Evolutionary conservation across 2,888 invertebrate genomes (phyloP).

Genomic region (Hirtodrosophila duncani): DNA sequence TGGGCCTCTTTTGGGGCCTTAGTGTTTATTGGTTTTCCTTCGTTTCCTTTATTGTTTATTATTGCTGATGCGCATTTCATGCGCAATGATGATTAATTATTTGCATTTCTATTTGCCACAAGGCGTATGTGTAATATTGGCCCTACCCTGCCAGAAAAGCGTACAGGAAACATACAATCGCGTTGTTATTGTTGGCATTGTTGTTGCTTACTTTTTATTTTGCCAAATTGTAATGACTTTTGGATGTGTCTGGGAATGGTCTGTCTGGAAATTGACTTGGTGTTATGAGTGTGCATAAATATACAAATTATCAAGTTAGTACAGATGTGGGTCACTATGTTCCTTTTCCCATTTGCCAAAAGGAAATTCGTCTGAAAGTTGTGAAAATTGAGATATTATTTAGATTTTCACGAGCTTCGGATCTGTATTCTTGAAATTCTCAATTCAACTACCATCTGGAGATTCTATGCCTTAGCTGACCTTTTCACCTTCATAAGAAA

Average conservation of each 20-base stretch:
- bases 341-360: no score
- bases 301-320: neutral
- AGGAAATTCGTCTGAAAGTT: no score
- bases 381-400: no score
- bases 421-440: no score
- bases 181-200: constrained; percentile 10
- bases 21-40: constrained; percentile 37
- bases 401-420: no score
- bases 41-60: constrained; percentile 17
- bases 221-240: constrained; percentile 22
- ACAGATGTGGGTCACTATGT: no score
- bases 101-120: constrained; percentile 54
- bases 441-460: no score
- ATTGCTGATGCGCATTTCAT: constrained; percentile 29
- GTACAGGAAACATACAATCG: constrained; percentile 50
- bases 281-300: neutral
- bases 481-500: no score
- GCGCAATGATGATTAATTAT: constrained; percentile 61
- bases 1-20: constrained; percentile 7
- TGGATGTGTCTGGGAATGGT: constrained; percentile 10
- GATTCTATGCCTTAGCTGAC: no score
- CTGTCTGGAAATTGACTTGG: constrained; percentile 13
- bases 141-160: constrained; percentile 25
- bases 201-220: no score
- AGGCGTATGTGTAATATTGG: constrained; percentile 58